phyloP scores from a whole-genome alignment of 2,888 invertebrate species.

The Smittia sp. region DNA sequence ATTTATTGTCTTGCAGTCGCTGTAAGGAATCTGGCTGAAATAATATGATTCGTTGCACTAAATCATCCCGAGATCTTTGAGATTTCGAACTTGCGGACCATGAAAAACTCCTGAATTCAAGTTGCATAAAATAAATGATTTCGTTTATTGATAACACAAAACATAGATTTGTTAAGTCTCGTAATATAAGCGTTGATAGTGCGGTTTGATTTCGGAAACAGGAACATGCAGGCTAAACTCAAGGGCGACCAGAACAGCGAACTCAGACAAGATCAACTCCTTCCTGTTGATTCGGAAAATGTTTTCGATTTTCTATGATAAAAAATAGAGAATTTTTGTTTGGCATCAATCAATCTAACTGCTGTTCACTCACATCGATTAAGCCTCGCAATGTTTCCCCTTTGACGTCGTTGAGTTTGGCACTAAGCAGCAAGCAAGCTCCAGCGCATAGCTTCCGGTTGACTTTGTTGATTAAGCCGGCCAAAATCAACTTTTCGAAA shows the following conservation, averaged over 20 bases:
- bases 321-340: conserved; percentile 33
- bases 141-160: no score
- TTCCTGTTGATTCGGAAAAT: conserved; percentile 86
- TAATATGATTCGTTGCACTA: no score
- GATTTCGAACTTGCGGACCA: no score
- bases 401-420: conserved; percentile 96
- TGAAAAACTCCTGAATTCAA: no score
- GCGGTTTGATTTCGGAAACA: conserved; percentile 87
- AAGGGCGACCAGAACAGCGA: conserved; percentile 89
- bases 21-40: not conserved
- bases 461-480: conserved; percentile 88
- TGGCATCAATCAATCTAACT: not conserved
- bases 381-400: conserved; percentile 81
- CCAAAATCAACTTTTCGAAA: conserved; percentile 92
- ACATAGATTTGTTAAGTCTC: conserved; percentile 16
- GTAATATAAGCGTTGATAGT: conserved; percentile 77
- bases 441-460: conserved; percentile 95
- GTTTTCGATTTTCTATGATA: conserved; percentile 78
- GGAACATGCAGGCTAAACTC: conserved; percentile 93
- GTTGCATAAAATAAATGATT: no score
- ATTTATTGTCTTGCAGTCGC: not conserved
- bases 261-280: conserved; percentile 87
- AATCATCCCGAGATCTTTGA: no score
- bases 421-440: conserved; percentile 87
- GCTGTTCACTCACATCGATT: conserved; percentile 68